phyloP scores from a whole-genome alignment of 1,140 invertebrate genomes.

The Metopolophium dirhodum region DNA sequence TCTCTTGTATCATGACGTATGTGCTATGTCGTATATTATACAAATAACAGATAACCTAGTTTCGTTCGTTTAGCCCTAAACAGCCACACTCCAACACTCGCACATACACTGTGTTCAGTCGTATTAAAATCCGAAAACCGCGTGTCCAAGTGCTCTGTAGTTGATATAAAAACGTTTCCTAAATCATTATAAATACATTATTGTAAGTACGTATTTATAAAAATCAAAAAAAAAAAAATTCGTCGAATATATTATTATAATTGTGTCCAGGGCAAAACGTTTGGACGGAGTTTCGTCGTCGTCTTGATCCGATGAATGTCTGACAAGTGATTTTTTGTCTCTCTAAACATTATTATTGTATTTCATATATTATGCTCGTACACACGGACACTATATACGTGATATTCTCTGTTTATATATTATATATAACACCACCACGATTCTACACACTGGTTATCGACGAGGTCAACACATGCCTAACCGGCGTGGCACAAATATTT shows the following conservation, averaged over 20 bases:
- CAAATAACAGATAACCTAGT: neutral
- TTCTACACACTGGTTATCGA: constrained; percentile 25
- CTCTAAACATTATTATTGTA: neutral
- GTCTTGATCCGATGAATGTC: neutral
- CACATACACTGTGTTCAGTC: neutral
- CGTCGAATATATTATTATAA: neutral
- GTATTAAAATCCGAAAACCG: neutral
- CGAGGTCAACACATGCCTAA: constrained; percentile 40
- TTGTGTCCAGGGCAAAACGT: too few species aligned
- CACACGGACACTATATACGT: neutral
- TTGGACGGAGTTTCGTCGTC: neutral
- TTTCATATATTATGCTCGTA: neutral
- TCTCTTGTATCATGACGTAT: neutral
- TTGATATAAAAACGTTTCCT: too few species aligned
- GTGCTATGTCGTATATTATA: neutral
- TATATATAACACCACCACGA: neutral
- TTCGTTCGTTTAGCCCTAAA: neutral
- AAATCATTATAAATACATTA: neutral
- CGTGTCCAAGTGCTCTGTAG: neutral
- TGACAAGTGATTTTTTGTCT: neutral
- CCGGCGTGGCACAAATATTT: constrained; percentile 39
- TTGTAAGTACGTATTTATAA: neutral
- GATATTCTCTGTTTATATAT: neutral
- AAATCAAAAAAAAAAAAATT: neutral
- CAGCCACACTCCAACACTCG: neutral